Conservation (phyloP, 23 tunicate genomes). For the Diplosoma virens region DNA sequence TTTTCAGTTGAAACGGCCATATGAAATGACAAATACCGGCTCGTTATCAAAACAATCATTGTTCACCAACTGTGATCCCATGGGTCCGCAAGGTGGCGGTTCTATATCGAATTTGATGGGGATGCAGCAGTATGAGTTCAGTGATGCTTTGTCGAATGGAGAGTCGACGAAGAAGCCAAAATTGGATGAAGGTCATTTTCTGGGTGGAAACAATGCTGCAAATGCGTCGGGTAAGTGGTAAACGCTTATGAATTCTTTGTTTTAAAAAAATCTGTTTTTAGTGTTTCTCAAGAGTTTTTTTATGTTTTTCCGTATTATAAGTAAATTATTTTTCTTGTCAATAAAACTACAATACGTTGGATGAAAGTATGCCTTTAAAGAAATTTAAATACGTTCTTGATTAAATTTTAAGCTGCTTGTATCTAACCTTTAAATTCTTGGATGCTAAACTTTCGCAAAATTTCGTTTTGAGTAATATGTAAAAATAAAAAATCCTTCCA, state of each 20-base stretch:
- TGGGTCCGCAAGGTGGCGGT: conserved; percentile 2
- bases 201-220: background rate
- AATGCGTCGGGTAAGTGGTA: background rate
- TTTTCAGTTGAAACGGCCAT: conserved; percentile 43
- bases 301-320: too few relatives aligned
- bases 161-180: conserved; percentile 39
- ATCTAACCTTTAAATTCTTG: too few relatives aligned
- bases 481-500: background rate
- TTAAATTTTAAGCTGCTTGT: too few relatives aligned
- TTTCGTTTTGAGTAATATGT: background rate
- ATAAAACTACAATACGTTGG: too few relatives aligned
- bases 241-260: too few relatives aligned
- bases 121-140: conserved; percentile 19
- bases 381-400: too few relatives aligned
- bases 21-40: conserved; percentile 21
- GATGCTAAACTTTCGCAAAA: background rate
- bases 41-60: too few relatives aligned
- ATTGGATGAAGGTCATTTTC: conserved; percentile 32
- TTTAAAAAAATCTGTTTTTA: too few relatives aligned
- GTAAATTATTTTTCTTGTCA: too few relatives aligned
- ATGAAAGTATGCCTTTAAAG: too few relatives aligned
- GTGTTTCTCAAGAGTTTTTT: too few relatives aligned
- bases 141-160: background rate
- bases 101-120: background rate
- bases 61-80: conserved; percentile 32